A percentile compares a stretch with the other conserved stretches of the same genome.
These are phyloP conservation scores for Drosophila murphyi DNA, from an alignment of 1,140 invertebrate species.

Conservation along the genomic window DNA sequence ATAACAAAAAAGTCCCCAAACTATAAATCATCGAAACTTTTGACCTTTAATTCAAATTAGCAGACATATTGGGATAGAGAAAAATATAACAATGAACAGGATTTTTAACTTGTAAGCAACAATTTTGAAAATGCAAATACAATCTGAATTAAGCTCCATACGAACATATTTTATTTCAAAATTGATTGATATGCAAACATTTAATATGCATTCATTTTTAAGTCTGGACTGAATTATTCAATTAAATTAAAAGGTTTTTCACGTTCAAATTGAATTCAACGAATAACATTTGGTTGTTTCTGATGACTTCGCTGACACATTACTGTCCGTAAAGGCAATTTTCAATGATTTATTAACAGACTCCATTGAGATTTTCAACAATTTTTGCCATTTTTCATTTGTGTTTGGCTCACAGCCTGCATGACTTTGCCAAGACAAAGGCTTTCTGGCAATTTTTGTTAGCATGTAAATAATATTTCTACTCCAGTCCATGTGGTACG, in stretches of 20 bases:
- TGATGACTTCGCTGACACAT: constrained; percentile 41
- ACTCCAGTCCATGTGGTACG: constrained; percentile 50
- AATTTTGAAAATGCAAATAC: too few species aligned
- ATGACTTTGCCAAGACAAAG: constrained; percentile 43
- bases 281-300: constrained; percentile 13
- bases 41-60: constrained; percentile 37
- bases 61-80: background rate
- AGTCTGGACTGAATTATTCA: background rate
- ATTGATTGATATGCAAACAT: too few species aligned
- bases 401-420: constrained; percentile 17
- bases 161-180: too few species aligned
- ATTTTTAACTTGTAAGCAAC: too few species aligned
- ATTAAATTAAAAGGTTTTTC: constrained; percentile 6
- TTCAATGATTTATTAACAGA: constrained; percentile 47
- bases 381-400: constrained; percentile 37
- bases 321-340: constrained; percentile 27
- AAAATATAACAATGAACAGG: background rate
- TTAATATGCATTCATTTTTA: too few species aligned
- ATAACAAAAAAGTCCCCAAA: constrained; percentile 14
- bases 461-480: constrained; percentile 75
- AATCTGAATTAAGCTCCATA: too few species aligned
- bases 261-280: constrained; percentile 12
- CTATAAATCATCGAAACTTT: constrained; percentile 33
- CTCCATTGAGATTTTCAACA: constrained; percentile 45
- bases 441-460: constrained; percentile 71